These are phyloP conservation scores for Ectropis grisescens DNA, from an alignment of 1,140 invertebrate genomes.

Conservation along the genomic window DNA sequence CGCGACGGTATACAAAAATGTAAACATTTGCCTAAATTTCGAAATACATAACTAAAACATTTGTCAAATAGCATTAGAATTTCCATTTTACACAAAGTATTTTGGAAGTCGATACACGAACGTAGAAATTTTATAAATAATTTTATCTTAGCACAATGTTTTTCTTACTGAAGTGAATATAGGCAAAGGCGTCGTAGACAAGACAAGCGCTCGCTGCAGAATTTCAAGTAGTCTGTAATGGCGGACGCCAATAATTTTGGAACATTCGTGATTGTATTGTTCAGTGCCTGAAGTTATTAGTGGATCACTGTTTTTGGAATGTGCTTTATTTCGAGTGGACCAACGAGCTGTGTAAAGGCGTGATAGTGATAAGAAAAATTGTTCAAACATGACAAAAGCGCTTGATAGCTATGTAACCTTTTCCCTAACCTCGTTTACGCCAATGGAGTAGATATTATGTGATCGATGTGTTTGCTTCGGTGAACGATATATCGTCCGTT, in stretches of 20 bases:
- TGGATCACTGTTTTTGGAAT: constrained; percentile 31
- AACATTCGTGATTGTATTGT: constrained; percentile 69
- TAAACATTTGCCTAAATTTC: constrained; percentile 61
- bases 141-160: no score
- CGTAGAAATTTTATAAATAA: no score
- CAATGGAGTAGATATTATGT: constrained; percentile 77
- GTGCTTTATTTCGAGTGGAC: constrained; percentile 47
- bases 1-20: constrained; percentile 56
- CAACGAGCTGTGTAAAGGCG: constrained; percentile 44
- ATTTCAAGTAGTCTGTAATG: constrained; percentile 66
- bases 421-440: constrained; percentile 79
- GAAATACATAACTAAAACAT: constrained; percentile 13
- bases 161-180: constrained; percentile 61
- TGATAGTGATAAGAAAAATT: constrained; percentile 64
- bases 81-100: not conserved
- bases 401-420: constrained; percentile 72
- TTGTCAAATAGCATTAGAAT: no score
- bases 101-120: constrained; percentile 21
- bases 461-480: constrained; percentile 76
- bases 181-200: constrained; percentile 56
- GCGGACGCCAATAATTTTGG: constrained; percentile 69
- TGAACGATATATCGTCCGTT: constrained; percentile 73
- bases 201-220: constrained; percentile 62
- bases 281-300: constrained; percentile 50
- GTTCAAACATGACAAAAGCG: constrained; percentile 61